These are phyloP conservation scores for Apodemia zela DNA, from an alignment of 2,888 invertebrate genomes.

Conservation along the genomic window DNA sequence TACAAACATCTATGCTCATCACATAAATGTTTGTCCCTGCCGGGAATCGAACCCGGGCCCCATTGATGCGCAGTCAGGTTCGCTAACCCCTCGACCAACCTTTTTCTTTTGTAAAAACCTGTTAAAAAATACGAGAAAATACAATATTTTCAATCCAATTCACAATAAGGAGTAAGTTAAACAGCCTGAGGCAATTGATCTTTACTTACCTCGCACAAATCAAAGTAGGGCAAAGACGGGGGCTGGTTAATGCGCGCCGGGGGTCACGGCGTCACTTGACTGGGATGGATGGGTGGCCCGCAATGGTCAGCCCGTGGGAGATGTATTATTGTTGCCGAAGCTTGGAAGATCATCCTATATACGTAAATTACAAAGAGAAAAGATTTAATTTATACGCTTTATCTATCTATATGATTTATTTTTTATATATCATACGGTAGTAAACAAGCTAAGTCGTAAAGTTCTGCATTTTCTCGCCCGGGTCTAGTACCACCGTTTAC, in stretches of 20 bases:
- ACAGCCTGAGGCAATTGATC: slow-evolving; percentile 57
- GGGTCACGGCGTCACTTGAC: slow-evolving; percentile 31
- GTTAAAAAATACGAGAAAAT: neutral
- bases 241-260: slow-evolving; percentile 57
- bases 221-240: slow-evolving; percentile 56
- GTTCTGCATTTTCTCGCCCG: too few relatives aligned
- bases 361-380: too few relatives aligned
- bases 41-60: too few relatives aligned
- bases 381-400: too few relatives aligned
- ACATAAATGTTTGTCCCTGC: too few relatives aligned
- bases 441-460: too few relatives aligned
- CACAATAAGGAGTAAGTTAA: slow-evolving; percentile 28
- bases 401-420: too few relatives aligned
- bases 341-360: neutral
- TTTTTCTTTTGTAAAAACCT: neutral
- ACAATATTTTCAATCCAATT: slow-evolving; percentile 19
- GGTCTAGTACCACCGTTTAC: too few relatives aligned
- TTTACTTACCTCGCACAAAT: slow-evolving; percentile 60
- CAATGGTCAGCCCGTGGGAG: slow-evolving; percentile 20
- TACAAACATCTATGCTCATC: too few relatives aligned
- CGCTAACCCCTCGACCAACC: too few relatives aligned
- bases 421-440: too few relatives aligned
- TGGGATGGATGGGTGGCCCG: slow-evolving; percentile 28
- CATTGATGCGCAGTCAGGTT: too few relatives aligned
- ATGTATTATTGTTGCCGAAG: neutral